Base-by-base conservation (phyloP, 2,888 invertebrate species). In the Xestia xanthographa region DNA sequence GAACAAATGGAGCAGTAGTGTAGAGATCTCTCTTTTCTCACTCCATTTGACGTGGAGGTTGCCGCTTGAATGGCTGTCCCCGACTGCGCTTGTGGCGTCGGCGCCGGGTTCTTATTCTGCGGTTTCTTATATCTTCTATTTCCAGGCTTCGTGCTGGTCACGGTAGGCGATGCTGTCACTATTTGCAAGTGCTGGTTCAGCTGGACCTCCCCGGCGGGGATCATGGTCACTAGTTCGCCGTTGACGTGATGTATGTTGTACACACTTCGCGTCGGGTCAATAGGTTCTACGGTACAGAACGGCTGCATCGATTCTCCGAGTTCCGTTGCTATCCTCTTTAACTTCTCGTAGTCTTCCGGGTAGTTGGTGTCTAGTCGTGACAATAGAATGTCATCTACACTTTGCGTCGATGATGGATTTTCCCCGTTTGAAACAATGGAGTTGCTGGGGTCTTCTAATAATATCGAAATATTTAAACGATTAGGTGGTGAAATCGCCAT, bases 1-100 rank as follows among this genome's bases (percentile, higher is more conserved):
- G 98, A 98, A 95, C 98, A 99, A 94, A 99, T 98, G 93, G 98
- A 98, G 97, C 99, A 98, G 95, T 99, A 98, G 95, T 99, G 98
- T 85, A 99, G 95, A 79, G 99, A 98, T 88, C 99, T 97, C 92
- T 99, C 99, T 92, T 98, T 98, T 20, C 98, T 97, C 26, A 98
- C 98, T n/a, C 98, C 97, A 86, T 98, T 97, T 74, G 97, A 97
- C 50, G 97, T 97, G 20, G 97, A 97, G 22, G 97, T 97, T 56
- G 97, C 97, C 71, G 95, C 95, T 88, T 96, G 96, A 77, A 94
- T 95, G 62, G 90, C 95, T 77, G 91, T 96, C 77, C 90, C 95
- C 80, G 90, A 94, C 90, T 90, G 97, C 87, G 85, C 91, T 91
- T 91, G 97, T 76, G 90, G 90, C 80, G 92, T 90, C 68, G 93